Evolutionary conservation across 2,888 invertebrate genomes (phyloP).

Genomic region (Amblyjoppa fuscipennis): DNA sequence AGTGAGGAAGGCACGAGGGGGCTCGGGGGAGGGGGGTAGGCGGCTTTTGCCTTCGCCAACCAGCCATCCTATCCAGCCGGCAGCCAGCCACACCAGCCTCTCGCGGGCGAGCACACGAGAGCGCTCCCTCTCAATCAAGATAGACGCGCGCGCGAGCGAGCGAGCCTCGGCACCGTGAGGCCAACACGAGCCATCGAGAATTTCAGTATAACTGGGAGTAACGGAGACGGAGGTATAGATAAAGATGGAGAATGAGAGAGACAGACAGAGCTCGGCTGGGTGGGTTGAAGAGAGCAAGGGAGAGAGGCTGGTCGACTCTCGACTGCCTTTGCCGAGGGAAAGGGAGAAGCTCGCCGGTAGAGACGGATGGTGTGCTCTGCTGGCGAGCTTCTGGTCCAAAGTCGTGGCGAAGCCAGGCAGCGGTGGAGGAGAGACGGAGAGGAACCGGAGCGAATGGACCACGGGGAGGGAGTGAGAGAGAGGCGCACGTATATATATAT

Average conservation of each 20-base stretch:
- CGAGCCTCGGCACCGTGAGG: conserved; percentile 74
- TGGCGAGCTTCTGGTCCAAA: conserved; percentile 62
- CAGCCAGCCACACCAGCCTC: conserved; percentile 61
- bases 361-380: conserved; percentile 63
- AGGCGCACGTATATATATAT: not conserved
- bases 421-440: conserved; percentile 67
- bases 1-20: not conserved
- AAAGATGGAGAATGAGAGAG: conserved; percentile 60
- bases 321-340: conserved; percentile 65
- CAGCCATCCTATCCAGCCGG: conserved; percentile 60
- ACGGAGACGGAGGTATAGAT: conserved; percentile 68
- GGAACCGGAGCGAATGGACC: conserved; percentile 13
- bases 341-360: conserved; percentile 62
- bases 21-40: not conserved
- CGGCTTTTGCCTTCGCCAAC: conserved; percentile 61
- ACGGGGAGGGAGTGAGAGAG: conserved; percentile 66
- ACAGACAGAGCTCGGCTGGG: not conserved
- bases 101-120: conserved; percentile 63
- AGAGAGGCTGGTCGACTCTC: conserved; percentile 59
- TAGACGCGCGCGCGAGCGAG: conserved; percentile 79
- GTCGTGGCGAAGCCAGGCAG: conserved; percentile 73
- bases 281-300: conserved; percentile 33
- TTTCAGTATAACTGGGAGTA: conserved; percentile 71
- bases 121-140: conserved; percentile 84
- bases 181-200: conserved; percentile 74